A percentile compares a stretch with the other conserved stretches of the same genome.
phyloP scores from a whole-genome alignment of 2,113 vertebrate genomes.

The Salminus brasiliensis region DNA sequence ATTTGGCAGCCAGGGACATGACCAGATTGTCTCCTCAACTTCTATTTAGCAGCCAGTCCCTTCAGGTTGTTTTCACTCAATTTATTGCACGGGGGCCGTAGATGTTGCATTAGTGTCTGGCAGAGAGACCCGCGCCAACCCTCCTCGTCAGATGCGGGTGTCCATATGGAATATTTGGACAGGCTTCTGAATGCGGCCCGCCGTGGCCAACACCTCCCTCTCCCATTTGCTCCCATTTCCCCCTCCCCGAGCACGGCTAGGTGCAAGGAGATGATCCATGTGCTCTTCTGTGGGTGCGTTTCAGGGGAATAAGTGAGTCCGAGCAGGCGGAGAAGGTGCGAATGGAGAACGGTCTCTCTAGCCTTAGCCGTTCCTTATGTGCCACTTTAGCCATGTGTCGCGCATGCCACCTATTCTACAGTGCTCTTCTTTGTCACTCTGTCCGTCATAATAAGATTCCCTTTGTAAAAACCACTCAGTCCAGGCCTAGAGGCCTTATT shows the following conservation, averaged over 20 bases:
- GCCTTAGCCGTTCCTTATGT: constrained; percentile 1
- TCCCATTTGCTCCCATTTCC: constrained; percentile 34
- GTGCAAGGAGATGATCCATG: not conserved
- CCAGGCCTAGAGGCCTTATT: too few species aligned
- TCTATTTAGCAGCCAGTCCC: constrained; percentile 45
- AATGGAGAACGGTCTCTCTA: constrained; percentile 10
- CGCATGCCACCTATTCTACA: constrained; percentile 29
- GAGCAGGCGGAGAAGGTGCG: constrained; percentile 3
- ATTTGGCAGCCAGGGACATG: constrained; percentile 45
- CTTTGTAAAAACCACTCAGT: not conserved
- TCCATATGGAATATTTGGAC: constrained; percentile 47
- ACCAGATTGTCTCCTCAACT: constrained; percentile 49
- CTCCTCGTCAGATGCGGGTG: constrained; percentile 12
- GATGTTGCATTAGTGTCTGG: constrained; percentile 41
- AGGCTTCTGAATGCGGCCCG: not conserved
- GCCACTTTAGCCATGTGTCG: not conserved
- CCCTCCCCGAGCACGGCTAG: constrained; percentile 20
- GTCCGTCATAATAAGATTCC: constrained; percentile 11
- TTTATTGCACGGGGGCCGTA: constrained; percentile 38
- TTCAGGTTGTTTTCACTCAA: constrained; percentile 50
- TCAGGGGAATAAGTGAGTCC: not conserved
- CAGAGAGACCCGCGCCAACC: constrained; percentile 19
- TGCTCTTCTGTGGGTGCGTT: not conserved
- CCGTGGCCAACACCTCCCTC: not conserved
- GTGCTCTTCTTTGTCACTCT: not conserved